Percentiles rank a stretch among this genome's conserved stretches.
Conservation (phyloP, 2,888 invertebrate species). For the Caenorhabditis zanzibari region DNA sequence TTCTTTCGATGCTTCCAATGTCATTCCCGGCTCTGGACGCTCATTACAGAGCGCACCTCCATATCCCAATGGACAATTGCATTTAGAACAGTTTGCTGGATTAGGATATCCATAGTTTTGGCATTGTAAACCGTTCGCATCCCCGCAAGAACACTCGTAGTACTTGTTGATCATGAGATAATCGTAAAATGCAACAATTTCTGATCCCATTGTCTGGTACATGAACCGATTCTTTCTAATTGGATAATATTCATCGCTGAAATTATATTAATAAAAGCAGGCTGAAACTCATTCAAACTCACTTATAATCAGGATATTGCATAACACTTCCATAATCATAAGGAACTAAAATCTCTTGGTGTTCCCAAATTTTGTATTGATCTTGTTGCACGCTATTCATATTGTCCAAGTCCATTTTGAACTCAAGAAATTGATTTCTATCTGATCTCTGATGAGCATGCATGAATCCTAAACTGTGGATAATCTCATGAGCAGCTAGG, state of each 20-base stretch:
- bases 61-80: constrained; percentile 47
- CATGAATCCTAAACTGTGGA: constrained; percentile 41
- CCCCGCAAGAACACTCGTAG: constrained; percentile 32
- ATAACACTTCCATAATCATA: constrained; percentile 58
- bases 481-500: constrained; percentile 38
- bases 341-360: constrained; percentile 23
- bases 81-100: constrained; percentile 41
- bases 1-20: constrained; percentile 8
- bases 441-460: constrained; percentile 48
- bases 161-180: constrained; percentile 50
- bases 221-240: constrained; percentile 1
- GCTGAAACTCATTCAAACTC: background rate
- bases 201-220: constrained; percentile 21
- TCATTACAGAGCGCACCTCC: constrained; percentile 35
- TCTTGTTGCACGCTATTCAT: background rate
- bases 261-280: background rate
- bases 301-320: constrained; percentile 24
- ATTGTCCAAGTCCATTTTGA: constrained; percentile 6
- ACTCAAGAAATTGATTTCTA: constrained; percentile 29
- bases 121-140: background rate
- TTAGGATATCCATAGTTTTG: constrained; percentile 39
- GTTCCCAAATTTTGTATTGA: constrained; percentile 8
- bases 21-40: constrained; percentile 12
- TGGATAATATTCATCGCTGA: constrained; percentile 11
- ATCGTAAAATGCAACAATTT: constrained; percentile 36